Percentiles rank a stretch among this genome's conserved stretches.
Conservation (phyloP, 2,888 invertebrate genomes). For the Ligdia adustata region DNA sequence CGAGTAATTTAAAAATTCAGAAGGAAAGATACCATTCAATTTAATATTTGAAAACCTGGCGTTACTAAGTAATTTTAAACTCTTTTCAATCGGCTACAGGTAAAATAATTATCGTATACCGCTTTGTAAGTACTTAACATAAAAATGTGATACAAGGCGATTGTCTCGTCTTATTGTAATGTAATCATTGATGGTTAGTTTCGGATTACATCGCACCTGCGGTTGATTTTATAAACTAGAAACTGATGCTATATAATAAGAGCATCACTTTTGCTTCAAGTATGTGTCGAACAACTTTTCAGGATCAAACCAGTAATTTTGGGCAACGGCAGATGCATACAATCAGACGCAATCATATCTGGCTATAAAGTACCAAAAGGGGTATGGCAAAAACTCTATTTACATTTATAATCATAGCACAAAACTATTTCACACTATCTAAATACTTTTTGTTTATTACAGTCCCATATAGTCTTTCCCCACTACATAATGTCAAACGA, state of each 20-base stretch:
- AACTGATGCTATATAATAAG: background rate
- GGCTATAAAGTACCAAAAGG: conserved; percentile 93
- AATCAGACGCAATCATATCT: conserved; percentile 89
- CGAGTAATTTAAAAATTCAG: background rate
- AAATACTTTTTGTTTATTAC: conserved; percentile 44
- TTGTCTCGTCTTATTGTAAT: conserved; percentile 46
- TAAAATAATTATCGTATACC: too few relatives aligned
- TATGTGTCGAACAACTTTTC: conserved; percentile 40
- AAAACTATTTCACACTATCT: background rate
- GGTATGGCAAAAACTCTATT: conserved; percentile 74
- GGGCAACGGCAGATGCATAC: conserved; percentile 90
- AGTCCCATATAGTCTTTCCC: conserved; percentile 92
- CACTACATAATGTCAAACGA: conserved; percentile 90
- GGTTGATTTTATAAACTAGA: conserved; percentile 10
- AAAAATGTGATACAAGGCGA: conserved; percentile 41
- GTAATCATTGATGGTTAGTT: conserved; percentile 49
- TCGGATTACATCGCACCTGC: conserved; percentile 51
- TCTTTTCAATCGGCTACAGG: background rate
- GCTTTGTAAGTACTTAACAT: too few relatives aligned
- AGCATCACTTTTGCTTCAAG: background rate
- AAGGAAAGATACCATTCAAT: background rate
- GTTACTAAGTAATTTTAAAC: background rate
- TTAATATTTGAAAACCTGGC: background rate
- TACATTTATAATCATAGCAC: background rate
- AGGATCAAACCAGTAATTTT: conserved; percentile 93